A percentile compares a stretch with the other conserved stretches of the same genome.
phyloP scores from a whole-genome alignment of 23 tunicate genomes.

The Clavelina lepadiformis region DNA sequence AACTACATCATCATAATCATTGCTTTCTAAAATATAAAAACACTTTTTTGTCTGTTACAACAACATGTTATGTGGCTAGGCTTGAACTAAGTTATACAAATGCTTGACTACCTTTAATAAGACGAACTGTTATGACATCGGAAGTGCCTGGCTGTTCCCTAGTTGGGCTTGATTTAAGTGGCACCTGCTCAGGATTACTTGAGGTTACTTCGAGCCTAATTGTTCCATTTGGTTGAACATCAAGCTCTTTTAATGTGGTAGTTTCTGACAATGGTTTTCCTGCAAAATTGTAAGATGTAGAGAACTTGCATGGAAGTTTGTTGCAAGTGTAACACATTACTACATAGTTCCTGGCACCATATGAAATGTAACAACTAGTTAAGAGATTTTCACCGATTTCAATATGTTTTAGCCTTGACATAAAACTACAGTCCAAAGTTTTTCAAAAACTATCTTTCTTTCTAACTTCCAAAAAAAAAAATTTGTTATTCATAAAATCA shows the following conservation, averaged over 20 bases:
- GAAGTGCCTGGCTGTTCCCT: constrained; percentile 39
- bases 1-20: constrained; percentile 26
- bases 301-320: no score
- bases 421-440: neutral
- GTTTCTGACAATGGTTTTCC: constrained; percentile 22
- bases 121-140: constrained; percentile 76
- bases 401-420: neutral
- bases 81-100: neutral
- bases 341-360: no score
- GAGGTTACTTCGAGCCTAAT: constrained; percentile 63
- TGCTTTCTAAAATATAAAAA: constrained; percentile 12
- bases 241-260: constrained; percentile 39
- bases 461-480: neutral
- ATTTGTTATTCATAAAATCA: neutral
- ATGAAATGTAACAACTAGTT: no score
- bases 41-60: neutral
- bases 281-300: no score
- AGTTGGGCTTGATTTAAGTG: constrained; percentile 29
- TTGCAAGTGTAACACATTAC: no score
- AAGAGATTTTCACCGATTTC: no score
- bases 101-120: constrained; percentile 44
- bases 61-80: neutral
- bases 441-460: neutral
- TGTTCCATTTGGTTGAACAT: constrained; percentile 65
- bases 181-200: constrained; percentile 36